These are phyloP conservation scores for Chymomyza caudatula DNA, from an alignment of 2,888 invertebrate genomes.

Conservation along the genomic window DNA sequence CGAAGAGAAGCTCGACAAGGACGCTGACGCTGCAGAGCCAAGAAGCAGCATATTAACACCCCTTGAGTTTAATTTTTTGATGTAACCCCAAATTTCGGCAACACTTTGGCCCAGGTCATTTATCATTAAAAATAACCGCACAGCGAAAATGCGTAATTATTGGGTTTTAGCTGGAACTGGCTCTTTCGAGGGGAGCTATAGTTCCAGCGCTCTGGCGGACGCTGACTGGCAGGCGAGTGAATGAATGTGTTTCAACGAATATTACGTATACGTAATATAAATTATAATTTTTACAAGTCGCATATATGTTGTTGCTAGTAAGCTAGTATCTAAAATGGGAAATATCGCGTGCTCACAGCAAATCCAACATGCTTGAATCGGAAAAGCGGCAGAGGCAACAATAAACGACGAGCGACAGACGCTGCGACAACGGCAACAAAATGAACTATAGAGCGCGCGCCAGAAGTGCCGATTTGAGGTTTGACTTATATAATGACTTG, in stretches of 20 bases:
- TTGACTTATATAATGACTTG: slow-evolving; percentile 44
- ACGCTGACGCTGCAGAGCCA: slow-evolving; percentile 16
- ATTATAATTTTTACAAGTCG: slow-evolving; percentile 64
- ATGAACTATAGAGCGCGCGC: slow-evolving; percentile 61
- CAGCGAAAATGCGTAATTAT: slow-evolving; percentile 66
- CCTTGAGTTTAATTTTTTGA: slow-evolving; percentile 47
- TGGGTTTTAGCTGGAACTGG: slow-evolving; percentile 33
- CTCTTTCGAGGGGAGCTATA: too few relatives aligned
- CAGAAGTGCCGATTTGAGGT: slow-evolving; percentile 72
- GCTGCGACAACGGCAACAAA: slow-evolving; percentile 42
- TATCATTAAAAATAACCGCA: slow-evolving; percentile 63
- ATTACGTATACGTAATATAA: slow-evolving; percentile 58
- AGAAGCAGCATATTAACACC: slow-evolving; percentile 58
- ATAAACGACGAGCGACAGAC: slow-evolving; percentile 1
- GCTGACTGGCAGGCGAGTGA: slow-evolving; percentile 38
- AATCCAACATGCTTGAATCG: slow-evolving; percentile 68
- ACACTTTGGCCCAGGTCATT: slow-evolving; percentile 64
- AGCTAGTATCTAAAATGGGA: slow-evolving; percentile 23
- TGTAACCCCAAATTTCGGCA: slow-evolving; percentile 66
- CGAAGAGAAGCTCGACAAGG: neutral
- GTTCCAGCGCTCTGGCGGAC: slow-evolving; percentile 1
- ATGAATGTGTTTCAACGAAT: slow-evolving; percentile 72
- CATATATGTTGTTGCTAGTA: neutral
- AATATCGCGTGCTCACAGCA: slow-evolving; percentile 62
- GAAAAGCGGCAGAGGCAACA: slow-evolving; percentile 18